Base-by-base conservation (phyloP, 2,888 invertebrate genomes). In the Leptopilina syphax region DNA sequence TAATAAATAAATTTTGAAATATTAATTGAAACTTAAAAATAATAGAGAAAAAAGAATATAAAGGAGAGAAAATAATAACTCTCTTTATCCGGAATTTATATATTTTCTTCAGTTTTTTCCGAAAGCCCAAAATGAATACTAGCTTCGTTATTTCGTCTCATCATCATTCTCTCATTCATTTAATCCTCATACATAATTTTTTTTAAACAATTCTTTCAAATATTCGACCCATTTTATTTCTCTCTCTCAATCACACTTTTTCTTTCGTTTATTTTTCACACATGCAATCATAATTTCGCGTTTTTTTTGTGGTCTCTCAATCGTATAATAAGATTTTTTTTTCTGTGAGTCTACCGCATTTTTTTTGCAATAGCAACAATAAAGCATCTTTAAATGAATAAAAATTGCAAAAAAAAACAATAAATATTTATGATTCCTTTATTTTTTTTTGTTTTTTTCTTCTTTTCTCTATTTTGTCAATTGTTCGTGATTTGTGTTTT, bases 81-180 rank as follows among this genome's bases (percentile, higher is more conserved):
- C 73, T 34, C 27, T 83, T 82, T 80, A 81, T 85, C 83, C 82
- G 84, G 83, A 86, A 86, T 87, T 81, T 83, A 85, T 85, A 84
- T 86, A 82, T 67, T 83, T 86, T 76, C 79, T 82, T 83, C 82
- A 76, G 50, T 80, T 81, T 83, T 34, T 82, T 84, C 83, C 85
- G 81, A 86, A 87, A 86, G 84, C 86, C 84, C 85, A 84, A 83
- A 86, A 84, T 85, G 81, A 83, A 82, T 82, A 82, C 81, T 82
- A 82, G 80, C 83, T 84, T 81, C 78, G 73, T 73, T 73, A 73
- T 73, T 73, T n/a, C 50, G 50, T 78, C 78, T 82, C 84, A 47
- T 79, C 65, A 47, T 77, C 63, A 76, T 73, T 73, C 65, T 79
- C 54, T 70, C 67, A 73, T 83, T 68, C 60, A 76, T 65, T 67